Percentiles rank a stretch among this genome's conserved stretches.
phyloP scores from a whole-genome alignment of 2,888 invertebrate species.

The Cantharis nigra region DNA sequence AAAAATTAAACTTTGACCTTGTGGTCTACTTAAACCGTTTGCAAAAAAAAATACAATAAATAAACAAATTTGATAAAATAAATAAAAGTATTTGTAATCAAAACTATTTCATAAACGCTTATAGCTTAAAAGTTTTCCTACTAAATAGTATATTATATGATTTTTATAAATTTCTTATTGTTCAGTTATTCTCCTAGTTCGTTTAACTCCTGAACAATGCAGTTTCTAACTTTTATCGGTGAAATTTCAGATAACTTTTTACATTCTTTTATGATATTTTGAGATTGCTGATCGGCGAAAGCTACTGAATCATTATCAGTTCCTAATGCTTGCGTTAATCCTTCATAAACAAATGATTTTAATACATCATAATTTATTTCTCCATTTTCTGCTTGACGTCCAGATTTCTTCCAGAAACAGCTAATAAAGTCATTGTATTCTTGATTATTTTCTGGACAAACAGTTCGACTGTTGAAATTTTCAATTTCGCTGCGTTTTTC shows the following conservation, averaged over 20 bases:
- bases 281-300: constrained; percentile 5
- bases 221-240: constrained; percentile 12
- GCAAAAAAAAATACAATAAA: neutral
- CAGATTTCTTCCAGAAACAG: constrained; percentile 14
- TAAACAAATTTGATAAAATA: neutral
- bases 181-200: neutral
- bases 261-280: constrained; percentile 1
- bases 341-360: neutral
- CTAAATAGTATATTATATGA: neutral
- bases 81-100: neutral
- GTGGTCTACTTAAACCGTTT: neutral
- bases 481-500: neutral
- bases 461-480: neutral
- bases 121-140: neutral
- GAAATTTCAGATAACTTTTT: neutral
- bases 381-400: constrained; percentile 10
- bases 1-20: neutral
- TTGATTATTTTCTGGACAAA: constrained; percentile 9
- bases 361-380: constrained; percentile 9
- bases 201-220: constrained; percentile 3
- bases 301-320: neutral
- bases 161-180: neutral
- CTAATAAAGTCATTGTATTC: constrained; percentile 12
- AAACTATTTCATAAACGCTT: neutral
- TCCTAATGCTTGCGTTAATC: constrained; percentile 5